Conservation (phyloP, 2,113 vertebrate species). For the Terrapene triunguis region DNA sequence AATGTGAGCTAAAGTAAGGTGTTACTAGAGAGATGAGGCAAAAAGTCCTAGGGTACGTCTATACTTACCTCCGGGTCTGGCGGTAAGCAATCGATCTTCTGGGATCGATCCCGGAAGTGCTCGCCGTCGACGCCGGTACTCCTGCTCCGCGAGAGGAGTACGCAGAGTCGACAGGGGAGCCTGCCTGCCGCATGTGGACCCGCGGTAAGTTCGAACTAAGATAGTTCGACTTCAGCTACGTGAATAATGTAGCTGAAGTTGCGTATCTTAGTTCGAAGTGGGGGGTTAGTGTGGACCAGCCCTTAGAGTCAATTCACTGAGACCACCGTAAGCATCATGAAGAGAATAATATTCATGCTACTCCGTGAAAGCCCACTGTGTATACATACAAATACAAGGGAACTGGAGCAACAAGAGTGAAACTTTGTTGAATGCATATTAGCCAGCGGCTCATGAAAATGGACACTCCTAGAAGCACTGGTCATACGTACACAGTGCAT, state of each 20-base stretch:
- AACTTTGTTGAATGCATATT: constrained; percentile 7
- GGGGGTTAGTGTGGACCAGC: no score
- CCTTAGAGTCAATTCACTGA: not conserved
- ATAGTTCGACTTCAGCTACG: no score
- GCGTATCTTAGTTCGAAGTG: no score
- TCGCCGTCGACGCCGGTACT: no score
- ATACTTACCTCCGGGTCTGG: no score
- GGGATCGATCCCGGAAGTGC: no score
- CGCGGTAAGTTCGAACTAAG: no score
- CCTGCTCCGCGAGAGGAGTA: no score
- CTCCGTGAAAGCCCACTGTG: not conserved
- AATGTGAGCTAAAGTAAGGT: constrained; percentile 65
- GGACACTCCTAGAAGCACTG: not conserved
- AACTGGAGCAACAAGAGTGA: not conserved
- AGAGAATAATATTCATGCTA: not conserved
- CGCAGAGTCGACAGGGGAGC: no score
- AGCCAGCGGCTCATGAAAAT: not conserved
- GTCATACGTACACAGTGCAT: not conserved
- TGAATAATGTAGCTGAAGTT: no score
- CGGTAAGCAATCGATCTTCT: no score
- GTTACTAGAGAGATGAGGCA: constrained; percentile 63
- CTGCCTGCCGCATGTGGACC: no score
- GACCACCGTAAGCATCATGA: not conserved
- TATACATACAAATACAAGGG: not conserved
- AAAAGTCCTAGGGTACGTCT: constrained; percentile 14